Evolutionary conservation across 2,888 invertebrate genomes (phyloP).

Genomic region (Conistra vaccinii): DNA sequence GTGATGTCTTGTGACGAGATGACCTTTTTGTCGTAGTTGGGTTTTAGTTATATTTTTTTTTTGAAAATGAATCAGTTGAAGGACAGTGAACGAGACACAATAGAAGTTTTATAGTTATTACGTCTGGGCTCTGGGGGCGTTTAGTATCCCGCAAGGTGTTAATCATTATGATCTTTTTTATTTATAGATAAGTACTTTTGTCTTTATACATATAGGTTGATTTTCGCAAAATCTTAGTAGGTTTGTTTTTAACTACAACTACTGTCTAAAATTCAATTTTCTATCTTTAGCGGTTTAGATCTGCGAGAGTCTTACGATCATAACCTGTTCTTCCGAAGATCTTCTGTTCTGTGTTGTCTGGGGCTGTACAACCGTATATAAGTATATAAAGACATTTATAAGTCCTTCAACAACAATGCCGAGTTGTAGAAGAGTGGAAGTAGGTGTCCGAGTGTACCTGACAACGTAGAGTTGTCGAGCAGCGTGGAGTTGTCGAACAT

Average conservation of each 20-base stretch:
- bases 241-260: not conserved
- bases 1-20: too few species aligned
- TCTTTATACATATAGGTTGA: not conserved
- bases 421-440: not conserved
- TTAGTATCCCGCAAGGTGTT: not conserved
- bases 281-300: not conserved
- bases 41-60: too few species aligned
- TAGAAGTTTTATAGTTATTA: not conserved
- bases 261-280: not conserved
- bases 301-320: not conserved
- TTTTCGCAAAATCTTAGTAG: not conserved
- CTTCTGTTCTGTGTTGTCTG: not conserved
- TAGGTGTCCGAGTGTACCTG: constrained; percentile 20
- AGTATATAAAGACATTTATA: not conserved
- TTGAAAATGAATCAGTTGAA: too few species aligned
- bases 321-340: not conserved
- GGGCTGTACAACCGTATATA: too few species aligned
- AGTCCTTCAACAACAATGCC: not conserved
- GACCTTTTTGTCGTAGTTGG: too few species aligned
- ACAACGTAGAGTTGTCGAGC: constrained; percentile 16
- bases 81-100: not conserved
- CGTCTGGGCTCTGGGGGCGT: not conserved
- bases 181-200: not conserved
- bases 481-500: constrained; percentile 45
- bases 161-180: not conserved